Evolutionary conservation across 1,140 invertebrate genomes (phyloP).

Genomic region (Bradysia coprophila): DNA sequence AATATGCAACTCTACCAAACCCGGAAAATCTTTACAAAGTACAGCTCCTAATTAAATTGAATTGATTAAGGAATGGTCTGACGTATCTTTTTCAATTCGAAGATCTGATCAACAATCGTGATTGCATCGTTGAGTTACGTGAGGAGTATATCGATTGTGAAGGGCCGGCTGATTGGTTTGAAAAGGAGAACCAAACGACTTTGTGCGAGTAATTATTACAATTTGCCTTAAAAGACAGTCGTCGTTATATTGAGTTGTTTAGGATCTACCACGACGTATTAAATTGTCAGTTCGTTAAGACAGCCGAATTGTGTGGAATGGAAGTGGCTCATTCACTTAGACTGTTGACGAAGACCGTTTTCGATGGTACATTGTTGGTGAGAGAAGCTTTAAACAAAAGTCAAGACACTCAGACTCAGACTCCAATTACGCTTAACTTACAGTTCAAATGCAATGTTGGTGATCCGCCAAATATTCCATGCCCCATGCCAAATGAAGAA

Average conservation of each 20-base stretch:
- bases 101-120: conserved; percentile 2
- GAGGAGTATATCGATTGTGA: conserved; percentile 20
- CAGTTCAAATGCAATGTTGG: not conserved
- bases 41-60: not conserved
- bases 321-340: conserved; percentile 12
- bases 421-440: no score
- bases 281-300: conserved; percentile 15
- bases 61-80: not conserved
- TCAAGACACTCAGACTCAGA: no score
- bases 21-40: not conserved
- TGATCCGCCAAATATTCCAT: not conserved
- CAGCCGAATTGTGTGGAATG: conserved; percentile 15
- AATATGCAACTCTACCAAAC: conserved; percentile 10
- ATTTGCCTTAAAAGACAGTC: conserved; percentile 5
- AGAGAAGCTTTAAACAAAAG: no score
- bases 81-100: no score
- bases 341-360: conserved; percentile 14
- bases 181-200: conserved; percentile 9
- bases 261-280: conserved; percentile 9
- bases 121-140: conserved; percentile 14
- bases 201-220: conserved; percentile 8
- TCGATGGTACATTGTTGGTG: conserved; percentile 4
- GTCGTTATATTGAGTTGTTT: no score
- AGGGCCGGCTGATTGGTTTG: conserved; percentile 19
- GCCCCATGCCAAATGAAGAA: not conserved